phyloP scores from a whole-genome alignment of 2,797 vertebrate genomes.

The Propithecus deckenii region DNA sequence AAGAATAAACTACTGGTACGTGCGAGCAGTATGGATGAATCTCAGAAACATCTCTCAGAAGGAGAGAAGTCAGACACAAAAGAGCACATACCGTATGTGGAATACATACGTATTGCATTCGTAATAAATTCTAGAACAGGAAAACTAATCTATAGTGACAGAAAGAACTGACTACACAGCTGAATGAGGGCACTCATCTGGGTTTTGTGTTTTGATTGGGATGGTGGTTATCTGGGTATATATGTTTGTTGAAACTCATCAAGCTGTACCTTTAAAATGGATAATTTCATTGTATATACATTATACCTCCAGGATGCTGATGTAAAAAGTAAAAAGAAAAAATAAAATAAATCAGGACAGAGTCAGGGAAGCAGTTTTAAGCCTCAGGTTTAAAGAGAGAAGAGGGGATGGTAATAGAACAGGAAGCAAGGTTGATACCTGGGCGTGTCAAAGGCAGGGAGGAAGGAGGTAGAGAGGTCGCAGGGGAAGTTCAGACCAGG shows the following conservation, averaged over 20 bases:
- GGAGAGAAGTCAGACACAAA: neutral
- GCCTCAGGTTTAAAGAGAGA: neutral
- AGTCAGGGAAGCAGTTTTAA: neutral
- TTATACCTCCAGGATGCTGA: neutral
- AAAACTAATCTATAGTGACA: neutral
- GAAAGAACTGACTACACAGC: neutral
- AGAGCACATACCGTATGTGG: accelerated
- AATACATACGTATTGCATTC: neutral
- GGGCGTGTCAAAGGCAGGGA: neutral
- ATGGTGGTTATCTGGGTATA: neutral
- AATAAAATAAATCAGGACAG: neutral
- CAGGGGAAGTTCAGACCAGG: neutral
- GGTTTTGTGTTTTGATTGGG: neutral
- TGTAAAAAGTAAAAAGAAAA: neutral
- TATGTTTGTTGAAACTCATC: neutral
- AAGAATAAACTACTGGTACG: neutral
- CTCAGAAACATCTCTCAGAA: neutral
- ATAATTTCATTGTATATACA: neutral
- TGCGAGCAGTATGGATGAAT: neutral
- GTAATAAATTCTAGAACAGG: neutral
- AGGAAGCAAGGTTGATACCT: neutral
- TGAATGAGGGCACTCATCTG: neutral
- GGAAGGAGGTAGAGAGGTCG: neutral
- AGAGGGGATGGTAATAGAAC: neutral
- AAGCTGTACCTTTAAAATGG: neutral